Evolutionary conservation across 2,113 vertebrate genomes (phyloP).

Genomic region (Saimiri boliviensis): DNA sequence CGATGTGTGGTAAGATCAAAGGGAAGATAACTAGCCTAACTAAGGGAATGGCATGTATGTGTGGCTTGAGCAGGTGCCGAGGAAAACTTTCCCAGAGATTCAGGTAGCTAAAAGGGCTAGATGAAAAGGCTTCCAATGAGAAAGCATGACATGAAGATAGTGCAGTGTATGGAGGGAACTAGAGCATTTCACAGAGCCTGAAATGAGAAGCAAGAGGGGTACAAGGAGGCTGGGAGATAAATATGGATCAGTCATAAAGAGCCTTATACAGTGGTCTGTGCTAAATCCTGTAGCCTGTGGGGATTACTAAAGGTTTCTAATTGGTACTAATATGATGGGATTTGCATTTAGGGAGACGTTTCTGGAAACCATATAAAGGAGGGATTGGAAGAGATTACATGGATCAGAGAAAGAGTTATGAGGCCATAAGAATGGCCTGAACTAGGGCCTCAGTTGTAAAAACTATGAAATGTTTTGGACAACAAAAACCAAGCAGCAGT

Average conservation of each 20-base stretch:
- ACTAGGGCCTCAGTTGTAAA: background rate
- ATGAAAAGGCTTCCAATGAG: background rate
- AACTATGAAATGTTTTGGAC: background rate
- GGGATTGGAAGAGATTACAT: background rate
- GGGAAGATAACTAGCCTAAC: background rate
- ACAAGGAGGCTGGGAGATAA: no score
- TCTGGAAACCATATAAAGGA: background rate
- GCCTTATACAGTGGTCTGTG: fast-evolving
- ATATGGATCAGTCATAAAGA: background rate
- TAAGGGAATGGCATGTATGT: fast-evolving
- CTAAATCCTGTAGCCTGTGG: background rate
- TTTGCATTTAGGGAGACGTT: background rate
- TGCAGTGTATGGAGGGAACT: fast-evolving
- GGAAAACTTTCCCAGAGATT: background rate
- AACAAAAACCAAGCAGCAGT: background rate
- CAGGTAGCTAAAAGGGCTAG: background rate
- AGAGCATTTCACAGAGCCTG: background rate
- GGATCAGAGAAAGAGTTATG: background rate
- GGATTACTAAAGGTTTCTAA: background rate
- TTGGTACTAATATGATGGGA: background rate
- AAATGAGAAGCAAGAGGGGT: background rate
- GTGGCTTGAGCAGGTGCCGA: background rate
- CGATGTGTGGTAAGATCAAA: background rate
- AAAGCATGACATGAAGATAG: background rate
- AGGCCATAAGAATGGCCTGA: background rate